phyloP scores from a whole-genome alignment of 53 echinoderm and acorn worm genomes.

The Temnopleurus reevesii region DNA sequence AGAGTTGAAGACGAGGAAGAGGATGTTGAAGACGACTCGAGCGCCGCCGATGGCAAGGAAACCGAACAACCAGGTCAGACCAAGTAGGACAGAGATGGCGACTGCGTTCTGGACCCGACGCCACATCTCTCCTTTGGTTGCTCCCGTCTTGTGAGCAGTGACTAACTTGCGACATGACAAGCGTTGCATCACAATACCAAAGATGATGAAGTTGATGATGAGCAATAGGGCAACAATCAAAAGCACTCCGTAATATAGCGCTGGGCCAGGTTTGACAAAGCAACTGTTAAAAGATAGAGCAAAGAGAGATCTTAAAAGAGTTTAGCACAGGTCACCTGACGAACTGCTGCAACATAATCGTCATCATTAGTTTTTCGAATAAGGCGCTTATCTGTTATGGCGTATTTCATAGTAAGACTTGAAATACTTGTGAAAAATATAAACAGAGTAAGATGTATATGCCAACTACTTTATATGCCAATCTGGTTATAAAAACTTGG shows the following conservation, averaged over 20 bases:
- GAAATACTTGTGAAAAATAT: too few relatives aligned
- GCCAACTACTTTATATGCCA: too few relatives aligned
- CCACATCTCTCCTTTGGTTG: slow-evolving; percentile 3
- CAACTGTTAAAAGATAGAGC: slow-evolving; percentile 9
- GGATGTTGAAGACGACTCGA: slow-evolving; percentile 67
- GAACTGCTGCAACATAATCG: too few relatives aligned
- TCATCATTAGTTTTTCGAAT: too few relatives aligned
- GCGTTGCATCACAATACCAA: slow-evolving; percentile 47
- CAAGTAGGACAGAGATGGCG: slow-evolving; percentile 69
- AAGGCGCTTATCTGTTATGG: too few relatives aligned
- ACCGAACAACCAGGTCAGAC: slow-evolving; percentile 88
- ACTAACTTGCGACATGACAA: slow-evolving; percentile 51
- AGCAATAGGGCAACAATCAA: slow-evolving; percentile 41
- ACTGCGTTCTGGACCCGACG: slow-evolving; percentile 70
- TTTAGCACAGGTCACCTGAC: too few relatives aligned
- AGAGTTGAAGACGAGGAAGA: slow-evolving; percentile 81
- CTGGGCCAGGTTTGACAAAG: slow-evolving; percentile 41
- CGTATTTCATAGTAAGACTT: too few relatives aligned
- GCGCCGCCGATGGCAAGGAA: slow-evolving; percentile 70
- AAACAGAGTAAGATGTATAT: too few relatives aligned
- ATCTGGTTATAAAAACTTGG: too few relatives aligned
- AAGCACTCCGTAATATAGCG: slow-evolving; percentile 43
- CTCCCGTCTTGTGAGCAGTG: slow-evolving; percentile 32
- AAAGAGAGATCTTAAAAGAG: too few relatives aligned
- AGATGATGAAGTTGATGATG: slow-evolving; percentile 55